Conservation (phyloP, 2,113 vertebrate species). For the Podarcis muralis region DNA sequence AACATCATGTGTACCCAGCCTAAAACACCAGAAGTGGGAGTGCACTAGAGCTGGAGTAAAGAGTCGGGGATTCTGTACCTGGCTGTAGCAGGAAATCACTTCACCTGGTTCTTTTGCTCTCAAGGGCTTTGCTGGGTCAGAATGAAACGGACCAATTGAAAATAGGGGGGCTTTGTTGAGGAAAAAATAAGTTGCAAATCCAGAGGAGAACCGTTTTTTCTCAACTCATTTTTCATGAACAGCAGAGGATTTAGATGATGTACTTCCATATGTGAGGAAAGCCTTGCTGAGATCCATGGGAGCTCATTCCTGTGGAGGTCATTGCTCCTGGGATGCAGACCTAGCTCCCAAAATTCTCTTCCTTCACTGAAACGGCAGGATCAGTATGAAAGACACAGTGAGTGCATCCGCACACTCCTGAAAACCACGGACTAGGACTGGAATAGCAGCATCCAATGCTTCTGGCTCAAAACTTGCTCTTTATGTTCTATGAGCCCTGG, state of each 20-base stretch:
- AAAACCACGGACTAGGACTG: background rate
- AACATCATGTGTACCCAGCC: no score
- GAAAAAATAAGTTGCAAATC: constrained; percentile 10
- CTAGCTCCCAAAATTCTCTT: background rate
- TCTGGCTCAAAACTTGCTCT: constrained; percentile 2
- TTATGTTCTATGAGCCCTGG: background rate
- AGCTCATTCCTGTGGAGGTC: no score
- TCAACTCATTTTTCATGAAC: constrained; percentile 3
- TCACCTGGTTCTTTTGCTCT: background rate
- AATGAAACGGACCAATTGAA: background rate
- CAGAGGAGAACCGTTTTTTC: no score
- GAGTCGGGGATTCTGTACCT: background rate
- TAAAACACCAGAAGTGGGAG: no score
- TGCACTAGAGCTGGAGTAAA: no score
- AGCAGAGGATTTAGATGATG: constrained; percentile 24
- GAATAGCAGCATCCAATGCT: background rate
- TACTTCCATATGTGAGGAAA: background rate
- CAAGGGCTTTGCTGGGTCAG: constrained; percentile 19
- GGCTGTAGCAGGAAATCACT: background rate
- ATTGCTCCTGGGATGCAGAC: background rate
- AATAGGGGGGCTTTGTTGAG: background rate
- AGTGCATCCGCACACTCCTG: background rate
- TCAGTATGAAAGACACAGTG: background rate
- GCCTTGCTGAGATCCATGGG: no score
- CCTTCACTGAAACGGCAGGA: background rate